phyloP scores from a whole-genome alignment of 2,888 invertebrate genomes.

The Temnothorax rugatulus region DNA sequence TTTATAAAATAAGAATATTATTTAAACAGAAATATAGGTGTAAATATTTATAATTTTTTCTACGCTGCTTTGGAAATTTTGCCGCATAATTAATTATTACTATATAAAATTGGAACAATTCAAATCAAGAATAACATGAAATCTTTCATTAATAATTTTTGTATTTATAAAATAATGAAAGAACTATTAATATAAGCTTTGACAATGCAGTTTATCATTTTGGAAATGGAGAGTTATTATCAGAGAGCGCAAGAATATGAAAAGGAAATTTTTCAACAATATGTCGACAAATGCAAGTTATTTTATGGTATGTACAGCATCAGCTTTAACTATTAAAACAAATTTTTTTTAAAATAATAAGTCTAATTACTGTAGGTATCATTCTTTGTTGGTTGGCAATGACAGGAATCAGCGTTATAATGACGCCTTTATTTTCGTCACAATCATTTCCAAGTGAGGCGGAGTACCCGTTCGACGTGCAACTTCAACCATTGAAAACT shows the following conservation, averaged over 20 bases:
- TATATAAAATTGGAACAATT: background rate
- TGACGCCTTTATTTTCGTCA: constrained; percentile 14
- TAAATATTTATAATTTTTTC: background rate
- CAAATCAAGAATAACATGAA: background rate
- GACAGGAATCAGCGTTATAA: background rate
- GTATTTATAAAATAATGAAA: background rate
- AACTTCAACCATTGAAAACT: constrained; percentile 56
- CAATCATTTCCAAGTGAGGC: constrained; percentile 74
- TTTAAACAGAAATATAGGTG: background rate
- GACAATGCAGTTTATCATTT: constrained; percentile 25
- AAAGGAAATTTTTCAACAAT: constrained; percentile 70
- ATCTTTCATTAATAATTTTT: background rate
- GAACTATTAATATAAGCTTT: constrained; percentile 3
- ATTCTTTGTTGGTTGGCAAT: constrained; percentile 10
- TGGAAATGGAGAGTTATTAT: constrained; percentile 39
- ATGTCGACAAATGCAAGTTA: constrained; percentile 73
- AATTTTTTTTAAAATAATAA: background rate
- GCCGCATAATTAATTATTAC: background rate
- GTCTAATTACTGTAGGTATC: background rate
- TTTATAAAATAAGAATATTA: background rate
- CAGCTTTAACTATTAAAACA: background rate
- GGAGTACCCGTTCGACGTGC: constrained; percentile 78
- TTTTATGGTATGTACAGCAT: constrained; percentile 64
- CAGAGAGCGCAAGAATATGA: constrained; percentile 57
- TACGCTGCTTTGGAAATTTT: background rate